These are phyloP conservation scores for Polyommatus icarus DNA, from an alignment of 2,888 invertebrate genomes.

Conservation along the genomic window DNA sequence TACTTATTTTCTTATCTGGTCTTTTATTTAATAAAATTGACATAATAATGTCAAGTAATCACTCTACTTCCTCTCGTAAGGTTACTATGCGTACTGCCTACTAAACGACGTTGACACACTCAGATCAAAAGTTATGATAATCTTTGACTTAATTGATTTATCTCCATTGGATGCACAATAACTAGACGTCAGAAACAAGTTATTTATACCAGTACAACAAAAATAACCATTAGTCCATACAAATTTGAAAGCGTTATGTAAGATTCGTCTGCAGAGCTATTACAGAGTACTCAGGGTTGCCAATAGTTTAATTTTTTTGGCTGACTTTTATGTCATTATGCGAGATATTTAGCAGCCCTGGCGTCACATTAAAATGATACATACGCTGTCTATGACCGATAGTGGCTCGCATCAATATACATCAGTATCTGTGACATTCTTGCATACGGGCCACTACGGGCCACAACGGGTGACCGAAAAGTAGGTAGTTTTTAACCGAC, in stretches of 20 bases:
- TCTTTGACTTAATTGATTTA: neutral
- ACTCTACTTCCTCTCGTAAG: neutral
- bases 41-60: neutral
- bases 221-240: neutral
- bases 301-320: neutral
- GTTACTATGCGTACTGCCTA: neutral
- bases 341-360: neutral
- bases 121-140: slow-evolving; percentile 3
- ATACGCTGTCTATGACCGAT: neutral
- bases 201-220: neutral
- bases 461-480: too few species aligned
- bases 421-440: neutral
- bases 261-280: slow-evolving; percentile 11
- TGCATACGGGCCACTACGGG: neutral
- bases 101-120: neutral
- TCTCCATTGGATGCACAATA: slow-evolving; percentile 17
- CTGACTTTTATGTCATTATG: neutral
- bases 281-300: neutral
- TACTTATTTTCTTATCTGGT: too few species aligned
- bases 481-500: too few species aligned
- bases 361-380: neutral
- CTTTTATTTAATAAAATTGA: neutral
- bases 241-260: slow-evolving; percentile 25
- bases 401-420: slow-evolving; percentile 3
- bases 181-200: slow-evolving; percentile 13